Conservation (phyloP, 2,113 vertebrate species). For the Perca schrenkii region DNA sequence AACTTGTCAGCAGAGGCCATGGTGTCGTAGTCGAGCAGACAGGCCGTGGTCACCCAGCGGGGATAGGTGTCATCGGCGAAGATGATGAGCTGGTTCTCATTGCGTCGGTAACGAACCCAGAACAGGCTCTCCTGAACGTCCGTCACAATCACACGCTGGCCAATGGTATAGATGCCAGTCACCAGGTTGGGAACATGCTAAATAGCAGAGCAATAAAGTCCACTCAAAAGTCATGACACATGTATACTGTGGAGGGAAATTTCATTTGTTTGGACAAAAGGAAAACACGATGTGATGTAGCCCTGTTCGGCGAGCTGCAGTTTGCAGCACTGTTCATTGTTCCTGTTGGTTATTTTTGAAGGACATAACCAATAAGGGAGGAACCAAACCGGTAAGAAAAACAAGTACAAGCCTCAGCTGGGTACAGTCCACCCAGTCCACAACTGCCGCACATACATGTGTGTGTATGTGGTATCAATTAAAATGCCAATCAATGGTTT, state of each 20-base stretch:
- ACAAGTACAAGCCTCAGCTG: background rate
- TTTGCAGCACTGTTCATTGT: background rate
- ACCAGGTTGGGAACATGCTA: constrained; percentile 98
- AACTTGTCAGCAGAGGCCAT: constrained; percentile 98
- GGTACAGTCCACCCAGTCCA: background rate
- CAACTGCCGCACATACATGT: background rate
- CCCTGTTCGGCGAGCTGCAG: background rate
- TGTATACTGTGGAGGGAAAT: background rate
- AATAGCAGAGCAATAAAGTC: background rate
- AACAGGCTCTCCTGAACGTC: constrained; percentile 98
- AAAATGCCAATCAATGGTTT: background rate
- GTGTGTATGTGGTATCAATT: background rate
- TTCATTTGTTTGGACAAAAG: background rate
- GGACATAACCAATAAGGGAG: too few relatives aligned
- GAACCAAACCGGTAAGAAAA: background rate
- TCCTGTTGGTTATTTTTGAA: too few relatives aligned
- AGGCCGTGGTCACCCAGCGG: constrained; percentile 96
- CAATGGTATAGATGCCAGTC: constrained; percentile 94
- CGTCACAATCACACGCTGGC: constrained; percentile 94
- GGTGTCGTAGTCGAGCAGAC: constrained; percentile 96
- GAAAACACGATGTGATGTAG: background rate
- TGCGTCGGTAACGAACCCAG: constrained; percentile 97
- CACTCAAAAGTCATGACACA: background rate
- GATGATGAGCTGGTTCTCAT: constrained; percentile 99
- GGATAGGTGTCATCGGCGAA: constrained; percentile 98